phyloP scores from a whole-genome alignment of 2,113 vertebrate species.

The Tragelaphus strepsiceros region DNA sequence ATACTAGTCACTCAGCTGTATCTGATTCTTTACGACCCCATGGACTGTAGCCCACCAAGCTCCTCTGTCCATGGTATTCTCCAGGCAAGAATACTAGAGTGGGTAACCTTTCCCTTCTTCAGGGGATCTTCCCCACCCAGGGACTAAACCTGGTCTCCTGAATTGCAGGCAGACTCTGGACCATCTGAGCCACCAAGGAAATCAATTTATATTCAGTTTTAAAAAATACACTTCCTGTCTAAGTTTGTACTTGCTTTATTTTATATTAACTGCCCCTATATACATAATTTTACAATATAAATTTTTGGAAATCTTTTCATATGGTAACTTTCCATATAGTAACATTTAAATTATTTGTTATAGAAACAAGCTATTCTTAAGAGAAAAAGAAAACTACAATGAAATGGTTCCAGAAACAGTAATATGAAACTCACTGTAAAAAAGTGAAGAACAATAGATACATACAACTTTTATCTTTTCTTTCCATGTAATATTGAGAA shows the following conservation, averaged over 20 bases:
- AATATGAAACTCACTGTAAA: neutral
- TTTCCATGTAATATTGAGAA: neutral
- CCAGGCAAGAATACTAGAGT: neutral
- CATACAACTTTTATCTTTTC: neutral
- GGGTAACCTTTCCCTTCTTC: neutral
- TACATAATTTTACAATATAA: neutral
- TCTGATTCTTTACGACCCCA: neutral
- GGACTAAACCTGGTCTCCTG: neutral
- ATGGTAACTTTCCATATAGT: neutral
- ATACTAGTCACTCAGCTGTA: neutral
- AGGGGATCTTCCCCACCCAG: neutral
- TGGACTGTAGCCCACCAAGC: neutral
- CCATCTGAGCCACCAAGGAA: neutral
- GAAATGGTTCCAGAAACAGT: neutral
- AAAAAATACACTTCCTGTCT: neutral
- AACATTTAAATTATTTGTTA: slow-evolving; percentile 5
- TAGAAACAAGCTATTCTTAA: neutral
- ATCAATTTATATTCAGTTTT: neutral
- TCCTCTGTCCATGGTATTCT: neutral
- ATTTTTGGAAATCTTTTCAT: neutral
- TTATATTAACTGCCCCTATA: neutral
- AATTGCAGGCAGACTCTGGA: neutral
- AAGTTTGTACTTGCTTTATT: neutral
- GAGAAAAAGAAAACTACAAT: neutral
- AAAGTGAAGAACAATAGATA: neutral